Conservation (phyloP, 2,888 invertebrate species). For the Timema cristinae region DNA sequence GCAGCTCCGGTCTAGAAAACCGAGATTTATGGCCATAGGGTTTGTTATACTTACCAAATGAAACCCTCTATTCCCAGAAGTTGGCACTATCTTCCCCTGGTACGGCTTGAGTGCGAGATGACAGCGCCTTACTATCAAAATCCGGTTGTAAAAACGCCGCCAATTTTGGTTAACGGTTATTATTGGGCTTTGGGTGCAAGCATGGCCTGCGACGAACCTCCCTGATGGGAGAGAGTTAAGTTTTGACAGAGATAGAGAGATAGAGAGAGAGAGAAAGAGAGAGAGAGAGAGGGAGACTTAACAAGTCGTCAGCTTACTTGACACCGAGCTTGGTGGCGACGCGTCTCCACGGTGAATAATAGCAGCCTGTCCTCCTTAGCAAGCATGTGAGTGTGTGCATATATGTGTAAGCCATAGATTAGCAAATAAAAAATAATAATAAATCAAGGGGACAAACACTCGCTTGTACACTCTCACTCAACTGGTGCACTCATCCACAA, state of each 20-base stretch:
- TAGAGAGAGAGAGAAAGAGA: constrained; percentile 30
- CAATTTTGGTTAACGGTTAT: no score
- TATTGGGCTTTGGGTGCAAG: no score
- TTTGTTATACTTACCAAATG: no score
- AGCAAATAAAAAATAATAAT: constrained; percentile 34
- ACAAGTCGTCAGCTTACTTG: constrained; percentile 68
- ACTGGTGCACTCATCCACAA: constrained; percentile 24
- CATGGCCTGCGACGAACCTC: no score
- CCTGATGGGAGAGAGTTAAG: neutral
- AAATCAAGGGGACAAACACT: constrained; percentile 25
- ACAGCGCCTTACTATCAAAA: no score
- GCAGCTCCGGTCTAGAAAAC: no score
- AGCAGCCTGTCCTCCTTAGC: constrained; percentile 30
- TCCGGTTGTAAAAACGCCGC: no score
- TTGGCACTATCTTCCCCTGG: no score
- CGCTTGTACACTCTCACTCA: neutral
- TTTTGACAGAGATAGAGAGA: constrained; percentile 29
- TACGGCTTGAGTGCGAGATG: no score
- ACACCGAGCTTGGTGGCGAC: constrained; percentile 93
- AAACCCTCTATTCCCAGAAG: no score
- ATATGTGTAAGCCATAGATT: constrained; percentile 47
- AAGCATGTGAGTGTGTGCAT: constrained; percentile 35
- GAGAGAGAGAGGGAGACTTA: neutral
- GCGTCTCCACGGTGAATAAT: constrained; percentile 88
- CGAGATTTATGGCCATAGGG: no score